These are phyloP conservation scores for Campoletis sonorensis DNA, from an alignment of 1,140 invertebrate genomes.

Conservation along the genomic window DNA sequence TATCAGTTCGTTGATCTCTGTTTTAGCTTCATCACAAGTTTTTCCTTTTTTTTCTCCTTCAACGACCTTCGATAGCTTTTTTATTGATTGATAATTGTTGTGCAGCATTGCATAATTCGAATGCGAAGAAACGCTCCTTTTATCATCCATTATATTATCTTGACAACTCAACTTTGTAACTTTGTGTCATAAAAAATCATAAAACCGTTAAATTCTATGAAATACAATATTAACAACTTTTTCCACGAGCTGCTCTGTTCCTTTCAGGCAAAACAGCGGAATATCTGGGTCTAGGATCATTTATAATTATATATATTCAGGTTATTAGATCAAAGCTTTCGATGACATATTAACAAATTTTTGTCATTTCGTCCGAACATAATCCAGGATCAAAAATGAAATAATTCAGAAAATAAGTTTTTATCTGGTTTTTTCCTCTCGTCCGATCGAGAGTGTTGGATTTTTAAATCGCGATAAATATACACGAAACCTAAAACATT, in stretches of 20 bases:
- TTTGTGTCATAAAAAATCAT: background rate
- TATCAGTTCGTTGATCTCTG: conserved; percentile 42
- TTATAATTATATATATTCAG: too few relatives aligned
- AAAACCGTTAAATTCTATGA: background rate
- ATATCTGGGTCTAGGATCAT: background rate
- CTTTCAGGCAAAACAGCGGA: background rate
- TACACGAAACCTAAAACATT: too few relatives aligned
- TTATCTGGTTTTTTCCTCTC: too few relatives aligned
- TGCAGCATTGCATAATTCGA: background rate
- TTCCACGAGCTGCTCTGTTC: background rate
- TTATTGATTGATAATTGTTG: conserved; percentile 19
- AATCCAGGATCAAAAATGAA: too few relatives aligned
- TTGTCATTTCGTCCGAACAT: too few relatives aligned
- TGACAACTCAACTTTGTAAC: background rate
- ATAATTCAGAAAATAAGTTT: too few relatives aligned
- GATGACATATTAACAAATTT: too few relatives aligned
- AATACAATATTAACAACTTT: background rate
- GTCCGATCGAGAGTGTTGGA: too few relatives aligned
- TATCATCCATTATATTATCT: background rate
- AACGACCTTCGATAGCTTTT: conserved; percentile 11
- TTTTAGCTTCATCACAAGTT: background rate
- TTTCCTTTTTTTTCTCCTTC: conserved; percentile 6
- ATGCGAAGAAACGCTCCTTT: background rate
- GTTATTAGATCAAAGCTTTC: too few relatives aligned
- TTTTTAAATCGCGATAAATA: too few relatives aligned